Evolutionary conservation across 2,113 vertebrate genomes (phyloP), one percentile per base, ranked within the genome.

Genomic region (Turnix velox): DNA sequence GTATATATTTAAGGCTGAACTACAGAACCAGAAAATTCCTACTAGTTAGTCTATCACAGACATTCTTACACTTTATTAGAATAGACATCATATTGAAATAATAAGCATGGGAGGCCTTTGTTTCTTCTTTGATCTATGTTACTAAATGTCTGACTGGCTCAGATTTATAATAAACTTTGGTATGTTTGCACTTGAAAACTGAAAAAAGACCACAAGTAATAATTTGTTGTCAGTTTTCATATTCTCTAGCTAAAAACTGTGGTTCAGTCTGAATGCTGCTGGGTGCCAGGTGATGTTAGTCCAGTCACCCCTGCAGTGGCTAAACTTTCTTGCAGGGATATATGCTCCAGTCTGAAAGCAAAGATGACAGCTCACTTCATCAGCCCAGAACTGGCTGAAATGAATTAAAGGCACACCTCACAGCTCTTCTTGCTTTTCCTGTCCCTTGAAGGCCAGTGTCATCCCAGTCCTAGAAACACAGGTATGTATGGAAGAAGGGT

Each of bases 301-400:
- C 93, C 97, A 96, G 96, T 97, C 93, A 96, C 95, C 94, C 91
- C 96, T 96, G 97, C 90, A 97, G 96, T 96, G 95, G 95, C 93
- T 96, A 97, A 97, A 88, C 95, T 98, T 97, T 97, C 97, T 96
- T 91, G 85, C 88, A 97, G 92, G 95, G 97, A 95, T 92, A 94
- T n/a, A 55, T 3, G 5, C 33, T 52, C 46, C 75, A 72, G 91
- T 76, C 68, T 88, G 92, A 97, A 90, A 98, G 96, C 72, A 93
- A 96, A 49, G 94, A 97, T 98, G 98, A 98, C 97, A 96, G 97
- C 96, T 98, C 97, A 98, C 98, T 98, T 99, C 98, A 98, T 98
- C 98, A 98, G 96, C 46, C 67, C 74, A 69, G 92, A 96, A 91
- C 66, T 82, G 88, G 94, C 86, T 96, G 96, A 96, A 96, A 95